phyloP scores from a whole-genome alignment of 2,888 invertebrate species.

The Malachius bipustulatus region DNA sequence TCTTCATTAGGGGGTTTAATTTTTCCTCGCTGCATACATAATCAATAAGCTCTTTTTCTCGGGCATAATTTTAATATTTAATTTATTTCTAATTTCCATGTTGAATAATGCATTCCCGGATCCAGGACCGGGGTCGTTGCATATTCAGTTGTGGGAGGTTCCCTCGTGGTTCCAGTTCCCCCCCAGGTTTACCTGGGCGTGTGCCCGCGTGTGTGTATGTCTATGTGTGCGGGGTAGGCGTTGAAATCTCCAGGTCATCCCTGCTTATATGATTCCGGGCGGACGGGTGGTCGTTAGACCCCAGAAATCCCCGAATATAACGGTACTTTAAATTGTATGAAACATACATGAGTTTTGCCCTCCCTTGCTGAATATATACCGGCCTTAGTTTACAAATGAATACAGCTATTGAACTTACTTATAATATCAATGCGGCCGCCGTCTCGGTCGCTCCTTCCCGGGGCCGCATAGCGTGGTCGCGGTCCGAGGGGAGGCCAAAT shows the following conservation, averaged over 20 bases:
- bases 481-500: slow-evolving; percentile 37
- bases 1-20: slow-evolving; percentile 40
- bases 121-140: slow-evolving; percentile 30
- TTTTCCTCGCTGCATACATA: slow-evolving; percentile 41
- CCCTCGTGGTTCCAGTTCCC: not conserved
- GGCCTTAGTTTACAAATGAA: slow-evolving; percentile 55
- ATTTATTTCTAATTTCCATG: slow-evolving; percentile 42
- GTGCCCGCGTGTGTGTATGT: slow-evolving; percentile 5
- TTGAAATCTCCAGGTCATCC: slow-evolving; percentile 25
- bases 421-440: slow-evolving; percentile 53
- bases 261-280: slow-evolving; percentile 21
- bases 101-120: slow-evolving; percentile 40
- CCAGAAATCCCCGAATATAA: slow-evolving; percentile 35
- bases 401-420: slow-evolving; percentile 60
- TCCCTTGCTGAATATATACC: slow-evolving; percentile 37
- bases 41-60: slow-evolving; percentile 37
- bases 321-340: slow-evolving; percentile 46
- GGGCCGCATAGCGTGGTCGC: slow-evolving; percentile 30
- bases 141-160: slow-evolving; percentile 27
- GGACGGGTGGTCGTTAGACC: slow-evolving; percentile 16
- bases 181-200: slow-evolving; percentile 4
- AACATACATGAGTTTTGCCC: slow-evolving; percentile 46
- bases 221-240: slow-evolving; percentile 14
- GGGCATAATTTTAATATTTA: slow-evolving; percentile 41
- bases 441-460: slow-evolving; percentile 29